These are phyloP conservation scores for Geopemphigus sp. DNA, from an alignment of 1,140 invertebrate species.

Conservation along the genomic window DNA sequence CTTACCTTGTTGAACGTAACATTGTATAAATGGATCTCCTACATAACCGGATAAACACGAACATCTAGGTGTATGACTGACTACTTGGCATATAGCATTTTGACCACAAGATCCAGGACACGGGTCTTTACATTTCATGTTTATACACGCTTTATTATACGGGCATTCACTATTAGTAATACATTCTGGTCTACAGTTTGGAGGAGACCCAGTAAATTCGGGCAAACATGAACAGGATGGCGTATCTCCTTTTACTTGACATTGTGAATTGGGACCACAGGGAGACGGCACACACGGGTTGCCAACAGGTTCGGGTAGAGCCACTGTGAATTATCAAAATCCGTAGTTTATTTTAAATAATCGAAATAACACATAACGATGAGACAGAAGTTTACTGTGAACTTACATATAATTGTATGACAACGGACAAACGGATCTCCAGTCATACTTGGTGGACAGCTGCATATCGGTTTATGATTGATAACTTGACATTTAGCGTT, in stretches of 20 bases:
- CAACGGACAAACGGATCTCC: slow-evolving; percentile 56
- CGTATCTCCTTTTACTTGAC: slow-evolving; percentile 60
- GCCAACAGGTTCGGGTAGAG: slow-evolving; percentile 53
- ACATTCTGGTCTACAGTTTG: slow-evolving; percentile 62
- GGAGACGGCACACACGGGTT: slow-evolving; percentile 62
- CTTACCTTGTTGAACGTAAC: slow-evolving; percentile 54
- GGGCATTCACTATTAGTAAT: slow-evolving; percentile 61
- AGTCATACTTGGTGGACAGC: slow-evolving; percentile 55
- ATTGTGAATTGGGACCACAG: slow-evolving; percentile 67
- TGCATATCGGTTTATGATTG: slow-evolving; percentile 65
- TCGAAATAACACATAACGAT: too few relatives aligned
- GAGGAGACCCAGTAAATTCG: slow-evolving; percentile 58
- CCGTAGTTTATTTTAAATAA: too few relatives aligned
- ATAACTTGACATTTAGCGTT: slow-evolving; percentile 59
- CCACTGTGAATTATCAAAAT: slow-evolving; percentile 42
- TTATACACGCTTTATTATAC: slow-evolving; percentile 60
- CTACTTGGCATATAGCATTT: slow-evolving; percentile 66
- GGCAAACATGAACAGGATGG: slow-evolving; percentile 63
- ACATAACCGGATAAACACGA: slow-evolving; percentile 65
- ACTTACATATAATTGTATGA: slow-evolving; percentile 50
- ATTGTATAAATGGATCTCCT: slow-evolving; percentile 73
- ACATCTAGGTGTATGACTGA: slow-evolving; percentile 67
- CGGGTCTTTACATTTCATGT: slow-evolving; percentile 62
- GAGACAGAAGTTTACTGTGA: neutral
- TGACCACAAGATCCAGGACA: slow-evolving; percentile 62